Conservation (phyloP, 2,888 invertebrate species). For the Cheilosia vernalis region DNA sequence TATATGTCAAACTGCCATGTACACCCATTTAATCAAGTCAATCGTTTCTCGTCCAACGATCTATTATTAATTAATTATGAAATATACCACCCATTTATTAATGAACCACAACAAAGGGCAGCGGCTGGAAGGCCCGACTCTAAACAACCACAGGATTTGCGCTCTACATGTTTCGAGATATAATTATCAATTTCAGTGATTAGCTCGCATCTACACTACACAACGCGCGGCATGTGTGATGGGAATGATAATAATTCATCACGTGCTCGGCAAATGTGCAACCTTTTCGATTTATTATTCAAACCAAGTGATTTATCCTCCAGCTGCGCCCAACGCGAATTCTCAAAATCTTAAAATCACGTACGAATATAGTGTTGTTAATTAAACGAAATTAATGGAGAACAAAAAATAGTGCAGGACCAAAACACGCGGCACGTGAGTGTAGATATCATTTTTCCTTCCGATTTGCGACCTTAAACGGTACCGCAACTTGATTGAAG, state of each 20-base stretch:
- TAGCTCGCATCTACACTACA: not conserved
- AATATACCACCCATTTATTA: not conserved
- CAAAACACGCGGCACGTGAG: too few species aligned
- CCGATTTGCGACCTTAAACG: not conserved
- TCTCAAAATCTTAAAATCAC: too few species aligned
- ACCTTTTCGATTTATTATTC: too few species aligned
- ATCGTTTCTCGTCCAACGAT: not conserved
- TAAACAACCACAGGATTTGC: not conserved
- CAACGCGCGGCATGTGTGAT: not conserved
- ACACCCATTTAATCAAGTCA: not conserved
- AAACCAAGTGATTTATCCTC: too few species aligned
- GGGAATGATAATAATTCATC: not conserved
- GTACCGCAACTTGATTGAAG: not conserved
- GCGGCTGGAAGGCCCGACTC: not conserved
- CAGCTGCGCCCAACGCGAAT: too few species aligned
- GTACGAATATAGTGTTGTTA: too few species aligned
- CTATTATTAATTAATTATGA: not conserved
- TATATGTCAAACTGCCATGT: not conserved
- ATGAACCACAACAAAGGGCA: not conserved
- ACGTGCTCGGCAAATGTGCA: conserved; percentile 4
- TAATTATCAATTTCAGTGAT: not conserved
- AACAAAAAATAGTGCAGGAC: too few species aligned
- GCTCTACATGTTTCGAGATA: not conserved
- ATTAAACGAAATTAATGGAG: too few species aligned
- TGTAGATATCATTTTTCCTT: too few species aligned